Percentiles rank a stretch among this genome's conserved stretches.
These are phyloP conservation scores for Panurus biarmicus DNA, from an alignment of 2,113 vertebrate species.

Conservation along the genomic window DNA sequence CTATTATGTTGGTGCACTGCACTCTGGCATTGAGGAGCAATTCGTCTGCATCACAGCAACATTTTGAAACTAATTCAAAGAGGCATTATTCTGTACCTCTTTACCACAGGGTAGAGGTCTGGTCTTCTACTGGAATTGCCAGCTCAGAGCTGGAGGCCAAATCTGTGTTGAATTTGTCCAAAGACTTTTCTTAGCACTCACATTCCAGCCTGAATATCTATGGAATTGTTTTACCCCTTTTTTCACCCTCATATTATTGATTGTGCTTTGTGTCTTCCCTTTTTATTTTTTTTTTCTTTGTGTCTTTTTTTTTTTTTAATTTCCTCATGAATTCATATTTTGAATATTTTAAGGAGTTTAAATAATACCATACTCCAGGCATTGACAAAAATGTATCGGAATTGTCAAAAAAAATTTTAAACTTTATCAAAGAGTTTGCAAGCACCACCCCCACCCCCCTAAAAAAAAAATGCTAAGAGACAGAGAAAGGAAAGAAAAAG, in stretches of 20 bases:
- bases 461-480: neutral
- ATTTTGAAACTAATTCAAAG: slow-evolving; percentile 74
- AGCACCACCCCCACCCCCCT: neutral
- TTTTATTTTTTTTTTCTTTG: neutral
- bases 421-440: neutral
- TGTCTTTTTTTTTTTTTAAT: neutral
- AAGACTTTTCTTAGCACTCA: slow-evolving; percentile 61
- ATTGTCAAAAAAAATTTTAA: neutral
- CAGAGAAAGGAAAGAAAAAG: neutral
- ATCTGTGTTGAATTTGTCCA: slow-evolving; percentile 75
- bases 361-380: neutral
- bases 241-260: slow-evolving; percentile 21
- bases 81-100: slow-evolving; percentile 67
- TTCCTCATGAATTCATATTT: neutral
- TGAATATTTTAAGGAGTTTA: neutral
- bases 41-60: slow-evolving; percentile 56
- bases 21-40: slow-evolving; percentile 59
- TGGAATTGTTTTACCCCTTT: slow-evolving; percentile 32
- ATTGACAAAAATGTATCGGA: neutral
- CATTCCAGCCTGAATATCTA: slow-evolving; percentile 61
- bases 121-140: slow-evolving; percentile 61
- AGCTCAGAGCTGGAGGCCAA: slow-evolving; percentile 68
- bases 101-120: slow-evolving; percentile 59
- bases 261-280: neutral
- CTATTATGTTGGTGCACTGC: slow-evolving; percentile 56